Percentiles rank a stretch among this genome's conserved stretches.
phyloP scores from a whole-genome alignment of 2,113 vertebrate species.

The Onychorhynchus coronatus region DNA sequence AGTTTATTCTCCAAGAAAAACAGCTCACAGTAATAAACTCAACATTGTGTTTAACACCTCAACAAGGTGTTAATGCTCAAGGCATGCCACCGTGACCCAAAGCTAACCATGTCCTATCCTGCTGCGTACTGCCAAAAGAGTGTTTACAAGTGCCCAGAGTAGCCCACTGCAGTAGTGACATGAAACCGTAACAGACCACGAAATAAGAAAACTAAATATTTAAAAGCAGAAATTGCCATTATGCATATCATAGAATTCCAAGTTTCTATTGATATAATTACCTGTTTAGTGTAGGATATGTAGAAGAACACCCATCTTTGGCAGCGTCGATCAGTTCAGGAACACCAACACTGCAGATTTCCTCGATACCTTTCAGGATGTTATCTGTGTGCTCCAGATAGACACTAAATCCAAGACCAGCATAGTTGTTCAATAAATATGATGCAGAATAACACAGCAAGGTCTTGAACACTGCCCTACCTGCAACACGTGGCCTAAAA shows the following conservation, averaged over 20 bases:
- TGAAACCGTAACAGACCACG: not conserved
- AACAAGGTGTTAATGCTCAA: too few relatives aligned
- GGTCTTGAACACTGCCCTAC: not conserved
- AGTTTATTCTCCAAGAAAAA: not conserved
- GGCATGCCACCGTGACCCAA: not conserved
- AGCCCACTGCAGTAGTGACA: not conserved
- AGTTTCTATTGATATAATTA: constrained; percentile 38
- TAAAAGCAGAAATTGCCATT: not conserved
- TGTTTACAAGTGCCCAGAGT: not conserved
- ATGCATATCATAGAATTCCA: not conserved
- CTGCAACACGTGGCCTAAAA: not conserved
- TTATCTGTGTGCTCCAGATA: constrained; percentile 88
- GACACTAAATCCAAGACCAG: constrained; percentile 73
- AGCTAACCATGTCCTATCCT: not conserved
- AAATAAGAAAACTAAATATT: not conserved
- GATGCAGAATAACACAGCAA: not conserved
- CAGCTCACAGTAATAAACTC: not conserved
- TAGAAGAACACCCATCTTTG: constrained; percentile 84
- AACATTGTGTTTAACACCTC: not conserved
- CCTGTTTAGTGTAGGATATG: constrained; percentile 90
- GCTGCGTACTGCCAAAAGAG: not conserved
- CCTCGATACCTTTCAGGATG: constrained; percentile 89
- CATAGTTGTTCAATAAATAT: not conserved
- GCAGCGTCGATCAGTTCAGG: constrained; percentile 80
- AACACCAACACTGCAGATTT: constrained; percentile 85